Percentiles rank a stretch among this genome's conserved stretches.
Evolutionary conservation across 2,888 invertebrate species (phyloP).

Genomic region (Cerceris rybyensis): DNA sequence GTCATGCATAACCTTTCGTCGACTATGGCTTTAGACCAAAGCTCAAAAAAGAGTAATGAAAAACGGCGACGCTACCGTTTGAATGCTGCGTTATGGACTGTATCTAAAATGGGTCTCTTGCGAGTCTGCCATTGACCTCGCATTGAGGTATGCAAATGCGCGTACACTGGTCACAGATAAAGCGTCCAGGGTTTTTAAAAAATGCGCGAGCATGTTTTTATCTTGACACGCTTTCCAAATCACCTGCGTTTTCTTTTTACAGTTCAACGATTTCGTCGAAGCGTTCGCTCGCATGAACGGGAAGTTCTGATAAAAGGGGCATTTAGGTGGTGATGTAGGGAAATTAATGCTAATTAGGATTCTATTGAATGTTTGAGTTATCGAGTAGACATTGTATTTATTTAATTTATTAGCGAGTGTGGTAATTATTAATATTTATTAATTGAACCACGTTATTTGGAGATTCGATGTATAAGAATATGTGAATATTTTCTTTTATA

Average conservation of each 20-base stretch:
- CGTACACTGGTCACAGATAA: slow-evolving; percentile 16
- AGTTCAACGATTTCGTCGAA: background rate
- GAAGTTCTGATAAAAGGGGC: background rate
- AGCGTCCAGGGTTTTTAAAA: slow-evolving; percentile 21
- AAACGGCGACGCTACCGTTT: slow-evolving; percentile 53
- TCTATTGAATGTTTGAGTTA: too few relatives aligned
- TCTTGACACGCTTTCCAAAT: slow-evolving; percentile 14
- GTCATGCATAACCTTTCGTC: slow-evolving; percentile 51
- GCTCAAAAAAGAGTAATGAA: slow-evolving; percentile 59
- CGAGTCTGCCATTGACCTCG: slow-evolving; percentile 39
- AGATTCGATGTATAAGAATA: too few relatives aligned
- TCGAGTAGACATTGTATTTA: too few relatives aligned
- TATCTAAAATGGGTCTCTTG: slow-evolving; percentile 60
- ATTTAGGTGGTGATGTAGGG: background rate
- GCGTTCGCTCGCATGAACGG: background rate
- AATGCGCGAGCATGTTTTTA: background rate
- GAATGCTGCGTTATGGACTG: slow-evolving; percentile 60
- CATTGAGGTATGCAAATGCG: slow-evolving; percentile 49
- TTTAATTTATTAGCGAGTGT: too few relatives aligned
- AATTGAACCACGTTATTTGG: too few relatives aligned
- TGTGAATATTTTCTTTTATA: too few relatives aligned
- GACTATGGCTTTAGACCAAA: slow-evolving; percentile 22
- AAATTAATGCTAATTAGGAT: background rate
- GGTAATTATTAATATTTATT: too few relatives aligned
- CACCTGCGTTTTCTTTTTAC: background rate